phyloP scores from a whole-genome alignment of 1,140 invertebrate genomes.

The Eumaeus atala region DNA sequence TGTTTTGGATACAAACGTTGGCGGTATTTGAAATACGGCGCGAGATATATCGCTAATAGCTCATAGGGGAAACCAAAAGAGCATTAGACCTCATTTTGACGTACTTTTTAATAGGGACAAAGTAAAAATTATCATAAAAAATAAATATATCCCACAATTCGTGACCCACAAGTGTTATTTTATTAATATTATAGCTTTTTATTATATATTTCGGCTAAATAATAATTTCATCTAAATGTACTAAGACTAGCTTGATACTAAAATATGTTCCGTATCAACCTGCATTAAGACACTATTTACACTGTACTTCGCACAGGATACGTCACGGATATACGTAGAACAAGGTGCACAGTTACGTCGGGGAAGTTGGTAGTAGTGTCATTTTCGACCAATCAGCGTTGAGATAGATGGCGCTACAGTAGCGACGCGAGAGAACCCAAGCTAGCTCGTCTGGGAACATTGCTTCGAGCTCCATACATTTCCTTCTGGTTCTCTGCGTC shows the following conservation, averaged over 20 bases:
- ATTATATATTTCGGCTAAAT: constrained; percentile 38
- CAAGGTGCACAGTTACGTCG: constrained; percentile 37
- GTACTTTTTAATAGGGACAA: constrained; percentile 55
- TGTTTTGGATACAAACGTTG: constrained; percentile 65
- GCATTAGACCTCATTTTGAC: constrained; percentile 63
- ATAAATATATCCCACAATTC: constrained; percentile 32
- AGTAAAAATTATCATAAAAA: constrained; percentile 34
- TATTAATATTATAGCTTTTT: constrained; percentile 32
- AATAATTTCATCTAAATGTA: constrained; percentile 59
- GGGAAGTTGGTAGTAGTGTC: constrained; percentile 48
- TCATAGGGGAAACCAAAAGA: constrained; percentile 54
- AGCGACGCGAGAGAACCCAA: constrained; percentile 69
- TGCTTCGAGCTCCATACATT: constrained; percentile 75
- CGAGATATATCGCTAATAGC: constrained; percentile 61
- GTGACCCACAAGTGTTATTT: constrained; percentile 30
- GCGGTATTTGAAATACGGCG: constrained; percentile 69
- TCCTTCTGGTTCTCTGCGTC: constrained; percentile 73
- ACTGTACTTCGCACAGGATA: constrained; percentile 22
- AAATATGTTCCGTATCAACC: too few relatives aligned
- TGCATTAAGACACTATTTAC: constrained; percentile 31
- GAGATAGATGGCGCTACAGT: constrained; percentile 60
- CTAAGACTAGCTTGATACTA: constrained; percentile 27
- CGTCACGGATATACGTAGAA: constrained; percentile 71
- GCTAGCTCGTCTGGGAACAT: constrained; percentile 70
- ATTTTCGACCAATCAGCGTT: constrained; percentile 45